Evolutionary conservation across 2,888 invertebrate species (phyloP).

Genomic region (Eupithecia subfuscata): DNA sequence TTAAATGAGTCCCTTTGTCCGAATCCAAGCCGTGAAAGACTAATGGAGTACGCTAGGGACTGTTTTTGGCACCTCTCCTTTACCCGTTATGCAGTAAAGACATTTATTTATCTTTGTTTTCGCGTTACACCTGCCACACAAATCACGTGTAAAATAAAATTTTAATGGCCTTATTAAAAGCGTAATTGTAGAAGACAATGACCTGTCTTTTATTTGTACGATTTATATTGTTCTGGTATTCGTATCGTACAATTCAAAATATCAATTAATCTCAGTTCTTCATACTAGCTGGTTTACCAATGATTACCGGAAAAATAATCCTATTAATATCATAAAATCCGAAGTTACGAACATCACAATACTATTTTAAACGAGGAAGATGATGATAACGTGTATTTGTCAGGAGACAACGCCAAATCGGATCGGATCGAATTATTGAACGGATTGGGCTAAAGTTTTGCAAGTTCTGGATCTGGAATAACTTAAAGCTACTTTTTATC

Average conservation of each 20-base stretch:
- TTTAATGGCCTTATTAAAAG: slow-evolving; percentile 1
- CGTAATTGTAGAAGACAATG: slow-evolving; percentile 6
- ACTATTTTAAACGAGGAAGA: neutral
- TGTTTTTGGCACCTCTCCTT: slow-evolving; percentile 24
- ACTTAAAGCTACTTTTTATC: neutral
- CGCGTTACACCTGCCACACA: slow-evolving; percentile 18
- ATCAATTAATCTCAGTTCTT: neutral
- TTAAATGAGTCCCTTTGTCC: slow-evolving; percentile 18
- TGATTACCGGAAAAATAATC: neutral
- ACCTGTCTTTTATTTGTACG: slow-evolving; percentile 1
- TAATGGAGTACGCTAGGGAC: slow-evolving; percentile 17
- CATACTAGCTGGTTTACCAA: neutral
- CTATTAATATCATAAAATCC: neutral
- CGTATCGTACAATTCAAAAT: neutral
- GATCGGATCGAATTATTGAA: no score
- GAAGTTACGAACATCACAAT: no score
- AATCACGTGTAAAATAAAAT: slow-evolving; percentile 24
- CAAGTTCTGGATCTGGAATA: neutral
- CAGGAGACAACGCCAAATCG: neutral
- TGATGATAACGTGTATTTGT: neutral
- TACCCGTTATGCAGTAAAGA: slow-evolving; percentile 12
- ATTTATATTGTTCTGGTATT: neutral
- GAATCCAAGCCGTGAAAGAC: slow-evolving; percentile 10
- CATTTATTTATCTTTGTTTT: slow-evolving; percentile 17
- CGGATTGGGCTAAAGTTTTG: neutral